Conservation (phyloP, 30 jellyfish, hydroid and myxozoan genomes). For the Rhopilema esculentum region DNA sequence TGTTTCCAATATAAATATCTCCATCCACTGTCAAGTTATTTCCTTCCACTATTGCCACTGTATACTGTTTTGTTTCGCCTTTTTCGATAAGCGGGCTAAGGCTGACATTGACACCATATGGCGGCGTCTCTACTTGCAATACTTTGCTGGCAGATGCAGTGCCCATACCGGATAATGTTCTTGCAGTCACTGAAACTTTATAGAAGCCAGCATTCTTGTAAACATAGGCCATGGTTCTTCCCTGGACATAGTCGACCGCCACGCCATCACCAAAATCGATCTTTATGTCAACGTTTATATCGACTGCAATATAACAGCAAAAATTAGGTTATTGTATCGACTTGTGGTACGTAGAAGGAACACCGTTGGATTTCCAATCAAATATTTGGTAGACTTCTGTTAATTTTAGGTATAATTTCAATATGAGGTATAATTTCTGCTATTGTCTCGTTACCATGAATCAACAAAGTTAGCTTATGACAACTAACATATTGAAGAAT, state of each 20-base stretch:
- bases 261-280: conserved; percentile 56
- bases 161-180: neutral
- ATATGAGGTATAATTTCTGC: too few species aligned
- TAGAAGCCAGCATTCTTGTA: conserved; percentile 46
- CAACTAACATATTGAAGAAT: too few species aligned
- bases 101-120: conserved; percentile 17
- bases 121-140: conserved; percentile 40
- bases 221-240: conserved; percentile 6
- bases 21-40: conserved; percentile 43
- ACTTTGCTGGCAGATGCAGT: conserved; percentile 29
- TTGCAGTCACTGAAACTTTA: conserved; percentile 30
- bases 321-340: neutral
- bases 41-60: conserved; percentile 45
- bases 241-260: neutral
- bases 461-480: too few species aligned
- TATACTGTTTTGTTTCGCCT: neutral
- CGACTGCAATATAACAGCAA: neutral
- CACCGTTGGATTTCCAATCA: too few species aligned
- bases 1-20: conserved; percentile 7
- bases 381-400: too few species aligned
- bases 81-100: conserved; percentile 25
- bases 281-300: neutral
- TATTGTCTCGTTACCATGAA: too few species aligned
- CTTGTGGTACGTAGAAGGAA: too few species aligned
- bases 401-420: too few species aligned